Conservation (phyloP, 2,888 invertebrate genomes). For the Archaeoteleia sp. region DNA sequence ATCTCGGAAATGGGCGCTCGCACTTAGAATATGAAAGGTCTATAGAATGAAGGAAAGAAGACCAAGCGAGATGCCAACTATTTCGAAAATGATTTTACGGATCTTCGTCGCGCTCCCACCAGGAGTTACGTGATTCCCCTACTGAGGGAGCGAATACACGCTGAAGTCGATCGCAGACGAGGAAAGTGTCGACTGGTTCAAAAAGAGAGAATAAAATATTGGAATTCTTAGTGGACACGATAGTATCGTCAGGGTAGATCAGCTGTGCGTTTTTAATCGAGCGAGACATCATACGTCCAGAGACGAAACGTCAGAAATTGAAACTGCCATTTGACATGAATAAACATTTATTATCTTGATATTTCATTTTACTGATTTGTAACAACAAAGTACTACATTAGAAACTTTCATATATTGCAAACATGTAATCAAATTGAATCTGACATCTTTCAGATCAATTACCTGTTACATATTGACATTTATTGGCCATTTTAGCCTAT, state of each 20-base stretch:
- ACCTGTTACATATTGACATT: too few species aligned
- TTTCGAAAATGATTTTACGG: slow-evolving; percentile 66
- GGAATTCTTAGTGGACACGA: slow-evolving; percentile 53
- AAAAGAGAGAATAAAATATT: slow-evolving; percentile 59
- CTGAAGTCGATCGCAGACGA: slow-evolving; percentile 24
- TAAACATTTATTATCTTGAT: too few species aligned
- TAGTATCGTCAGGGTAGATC: slow-evolving; percentile 15
- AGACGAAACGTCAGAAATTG: slow-evolving; percentile 7
- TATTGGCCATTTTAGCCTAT: too few species aligned
- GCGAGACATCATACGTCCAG: slow-evolving; percentile 3
- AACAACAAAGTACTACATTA: too few species aligned
- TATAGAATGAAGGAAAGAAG: background rate
- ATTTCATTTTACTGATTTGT: too few species aligned
- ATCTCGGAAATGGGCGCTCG: background rate
- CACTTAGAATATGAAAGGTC: background rate
- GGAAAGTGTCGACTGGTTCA: slow-evolving; percentile 25
- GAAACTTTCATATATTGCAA: too few species aligned
- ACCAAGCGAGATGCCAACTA: slow-evolving; percentile 47
- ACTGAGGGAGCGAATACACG: slow-evolving; percentile 45
- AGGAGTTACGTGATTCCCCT: slow-evolving; percentile 58
- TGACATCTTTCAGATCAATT: too few species aligned
- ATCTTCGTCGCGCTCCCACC: slow-evolving; percentile 34
- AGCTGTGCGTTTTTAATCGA: background rate
- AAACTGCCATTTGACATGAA: slow-evolving; percentile 3
- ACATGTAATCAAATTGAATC: too few species aligned